Percentiles rank a stretch among this genome's conserved stretches.
Evolutionary conservation across 2,888 invertebrate species (phyloP).

Genomic region (Polydesmus complanatus): DNA sequence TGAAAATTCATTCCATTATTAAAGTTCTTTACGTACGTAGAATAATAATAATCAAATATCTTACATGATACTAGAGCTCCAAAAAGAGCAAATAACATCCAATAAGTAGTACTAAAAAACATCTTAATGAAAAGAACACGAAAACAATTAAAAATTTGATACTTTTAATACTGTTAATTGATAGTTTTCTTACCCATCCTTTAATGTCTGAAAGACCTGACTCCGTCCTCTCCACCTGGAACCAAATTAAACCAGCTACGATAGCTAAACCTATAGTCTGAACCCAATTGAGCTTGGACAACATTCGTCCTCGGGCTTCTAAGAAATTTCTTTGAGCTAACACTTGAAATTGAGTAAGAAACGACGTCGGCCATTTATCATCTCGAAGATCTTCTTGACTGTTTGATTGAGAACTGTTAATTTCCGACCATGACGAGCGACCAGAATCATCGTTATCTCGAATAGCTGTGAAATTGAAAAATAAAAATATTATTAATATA

Average conservation of each 20-base stretch:
- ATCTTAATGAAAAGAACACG: slow-evolving; percentile 36
- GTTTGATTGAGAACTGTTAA: slow-evolving; percentile 42
- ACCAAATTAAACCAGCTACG: slow-evolving; percentile 62
- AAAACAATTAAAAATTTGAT: background rate
- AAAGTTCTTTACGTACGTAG: background rate
- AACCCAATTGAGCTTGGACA: slow-evolving; percentile 60
- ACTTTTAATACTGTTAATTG: background rate
- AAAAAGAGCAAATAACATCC: slow-evolving; percentile 67
- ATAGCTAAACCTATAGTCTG: slow-evolving; percentile 57
- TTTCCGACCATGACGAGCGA: slow-evolving; percentile 47
- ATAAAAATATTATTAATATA: background rate
- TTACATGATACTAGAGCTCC: slow-evolving; percentile 64
- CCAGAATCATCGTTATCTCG: slow-evolving; percentile 45
- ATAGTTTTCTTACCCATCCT: slow-evolving; percentile 41
- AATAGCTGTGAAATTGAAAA: background rate
- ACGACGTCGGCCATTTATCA: slow-evolving; percentile 53
- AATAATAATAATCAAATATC: slow-evolving; percentile 28
- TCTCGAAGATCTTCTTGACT: slow-evolving; percentile 32
- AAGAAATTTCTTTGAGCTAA: slow-evolving; percentile 59
- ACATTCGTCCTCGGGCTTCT: slow-evolving; percentile 57
- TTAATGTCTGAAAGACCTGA: slow-evolving; percentile 60
- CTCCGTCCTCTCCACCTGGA: slow-evolving; percentile 58
- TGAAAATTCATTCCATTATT: slow-evolving; percentile 27
- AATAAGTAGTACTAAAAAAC: slow-evolving; percentile 68
- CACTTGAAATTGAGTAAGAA: slow-evolving; percentile 59